A percentile compares a stretch with the other conserved stretches of the same genome.
Conservation (phyloP, 2,888 invertebrate genomes). For the Syritta pipiens region DNA sequence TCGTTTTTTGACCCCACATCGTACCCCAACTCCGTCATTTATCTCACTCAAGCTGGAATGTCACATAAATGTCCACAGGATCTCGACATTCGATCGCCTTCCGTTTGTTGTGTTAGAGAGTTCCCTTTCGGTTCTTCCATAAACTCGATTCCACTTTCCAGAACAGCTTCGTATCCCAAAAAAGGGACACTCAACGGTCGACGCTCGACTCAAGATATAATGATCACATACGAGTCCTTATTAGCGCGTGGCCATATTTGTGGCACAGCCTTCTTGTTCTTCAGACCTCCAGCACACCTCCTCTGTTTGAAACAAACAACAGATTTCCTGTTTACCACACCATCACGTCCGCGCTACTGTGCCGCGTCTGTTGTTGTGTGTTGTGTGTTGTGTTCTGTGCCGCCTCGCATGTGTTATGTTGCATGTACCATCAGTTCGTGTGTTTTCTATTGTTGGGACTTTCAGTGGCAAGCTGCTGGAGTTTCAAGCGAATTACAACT, state of each 20-base stretch:
- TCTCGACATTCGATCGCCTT: too few species aligned
- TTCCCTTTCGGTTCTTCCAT: conserved; percentile 53
- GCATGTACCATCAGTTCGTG: conserved; percentile 33
- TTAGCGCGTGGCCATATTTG: conserved; percentile 74
- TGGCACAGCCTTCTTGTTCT: conserved; percentile 10
- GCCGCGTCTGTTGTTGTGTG: background rate
- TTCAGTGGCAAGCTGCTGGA: too few species aligned
- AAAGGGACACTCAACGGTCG: too few species aligned
- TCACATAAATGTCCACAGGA: conserved; percentile 17
- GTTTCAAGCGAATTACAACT: background rate
- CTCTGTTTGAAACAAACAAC: conserved; percentile 12
- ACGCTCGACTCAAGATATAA: conserved; percentile 32
- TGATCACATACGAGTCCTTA: conserved; percentile 74
- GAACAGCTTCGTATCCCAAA: conserved; percentile 53
- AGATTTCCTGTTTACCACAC: conserved; percentile 54
- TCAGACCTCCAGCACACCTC: background rate
- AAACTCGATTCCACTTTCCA: conserved; percentile 59
- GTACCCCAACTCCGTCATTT: too few species aligned
- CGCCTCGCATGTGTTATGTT: conserved; percentile 47
- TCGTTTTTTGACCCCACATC: too few species aligned
- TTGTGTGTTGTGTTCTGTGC: conserved; percentile 23
- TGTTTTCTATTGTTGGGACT: conserved; percentile 59
- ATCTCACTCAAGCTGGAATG: background rate
- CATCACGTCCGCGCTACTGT: background rate
- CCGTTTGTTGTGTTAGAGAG: background rate